Evolutionary conservation across 2,113 vertebrate genomes (phyloP), one percentile per base, ranked within the genome.

Genomic region (Tautogolabrus adspersus): DNA sequence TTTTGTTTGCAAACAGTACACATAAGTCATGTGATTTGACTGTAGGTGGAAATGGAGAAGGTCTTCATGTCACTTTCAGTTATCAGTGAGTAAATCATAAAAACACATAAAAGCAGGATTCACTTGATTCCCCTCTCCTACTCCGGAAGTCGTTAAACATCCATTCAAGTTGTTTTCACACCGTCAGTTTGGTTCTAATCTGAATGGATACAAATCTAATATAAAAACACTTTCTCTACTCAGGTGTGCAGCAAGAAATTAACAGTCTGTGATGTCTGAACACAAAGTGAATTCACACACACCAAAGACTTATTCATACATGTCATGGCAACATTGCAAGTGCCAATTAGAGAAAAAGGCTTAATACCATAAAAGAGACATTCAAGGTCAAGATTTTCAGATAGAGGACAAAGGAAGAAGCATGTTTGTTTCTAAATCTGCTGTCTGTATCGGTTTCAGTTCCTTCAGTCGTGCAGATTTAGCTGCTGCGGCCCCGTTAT

Each of bases 21-120:
- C 11, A 65, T 37, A 52, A 42, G 22, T 21, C 21, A 59, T 44
- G 30, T 69, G 65, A 10, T 57, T 44, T 15, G 6, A 38, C 19
- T 19, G 47, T 42, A 51, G 15, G 54, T 15, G n/a, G 64, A 80
- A 13, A 75, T 44, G 65, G 51, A n/a, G 8, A 16, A 38, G 68
- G 42, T 72, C 57, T 67, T 57, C 57, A 57, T 34, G 10, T 62
- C 49, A 70, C 66, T 75, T 80, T 64, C 66, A 54, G 46, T 49
- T 10, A 60, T 12, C 26, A 79, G 21, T 37, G 13, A 44, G 8
- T 15, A 18, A 18, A 58, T 68, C 44, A 51, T 34, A 52, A 63
- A 56, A 72, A 30, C 22, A 40, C 19, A 52, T 40, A 57, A 49
- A 62, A 46, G 44, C 54, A 26, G 16, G 30, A 8, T 34, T 23